phyloP scores from a whole-genome alignment of 2,797 vertebrate species.

The Lagocephalus sceleratus region DNA sequence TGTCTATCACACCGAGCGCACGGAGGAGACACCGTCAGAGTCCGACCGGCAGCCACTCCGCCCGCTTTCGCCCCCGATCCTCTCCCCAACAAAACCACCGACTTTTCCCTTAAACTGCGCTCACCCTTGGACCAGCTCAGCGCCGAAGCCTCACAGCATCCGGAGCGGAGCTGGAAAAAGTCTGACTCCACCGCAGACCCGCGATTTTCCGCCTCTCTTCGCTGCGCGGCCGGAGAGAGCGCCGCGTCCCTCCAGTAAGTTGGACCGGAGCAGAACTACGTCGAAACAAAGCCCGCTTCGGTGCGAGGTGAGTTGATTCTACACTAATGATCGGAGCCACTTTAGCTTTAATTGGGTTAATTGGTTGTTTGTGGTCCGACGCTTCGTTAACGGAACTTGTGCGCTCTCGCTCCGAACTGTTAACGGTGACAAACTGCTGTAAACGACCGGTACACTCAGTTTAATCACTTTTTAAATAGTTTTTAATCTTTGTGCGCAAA shows the following conservation, averaged over 20 bases:
- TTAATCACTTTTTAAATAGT: no score
- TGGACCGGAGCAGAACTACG: no score
- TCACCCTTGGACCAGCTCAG: constrained; percentile 9
- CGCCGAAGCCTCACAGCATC: neutral
- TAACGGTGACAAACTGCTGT: neutral
- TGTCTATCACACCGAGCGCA: constrained; percentile 47
- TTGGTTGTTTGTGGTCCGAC: constrained; percentile 27
- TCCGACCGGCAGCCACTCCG: constrained; percentile 45
- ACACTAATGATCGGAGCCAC: constrained; percentile 13
- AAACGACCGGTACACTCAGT: neutral
- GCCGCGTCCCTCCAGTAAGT: neutral
- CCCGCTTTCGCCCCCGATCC: constrained; percentile 42
- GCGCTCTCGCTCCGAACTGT: neutral
- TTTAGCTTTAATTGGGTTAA: constrained; percentile 38
- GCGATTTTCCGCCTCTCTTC: neutral
- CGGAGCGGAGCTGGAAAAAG: neutral
- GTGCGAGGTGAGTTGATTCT: constrained; percentile 39
- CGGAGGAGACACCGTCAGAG: constrained; percentile 51
- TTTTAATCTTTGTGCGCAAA: no score
- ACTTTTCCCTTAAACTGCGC: constrained; percentile 10
- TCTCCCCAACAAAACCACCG: constrained; percentile 19
- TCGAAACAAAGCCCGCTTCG: constrained; percentile 18
- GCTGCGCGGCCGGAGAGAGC: neutral
- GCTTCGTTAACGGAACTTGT: constrained; percentile 25
- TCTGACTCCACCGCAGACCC: neutral